Conservation (phyloP, 1,140 invertebrate genomes). For the Yoshiicerus persimilis region DNA sequence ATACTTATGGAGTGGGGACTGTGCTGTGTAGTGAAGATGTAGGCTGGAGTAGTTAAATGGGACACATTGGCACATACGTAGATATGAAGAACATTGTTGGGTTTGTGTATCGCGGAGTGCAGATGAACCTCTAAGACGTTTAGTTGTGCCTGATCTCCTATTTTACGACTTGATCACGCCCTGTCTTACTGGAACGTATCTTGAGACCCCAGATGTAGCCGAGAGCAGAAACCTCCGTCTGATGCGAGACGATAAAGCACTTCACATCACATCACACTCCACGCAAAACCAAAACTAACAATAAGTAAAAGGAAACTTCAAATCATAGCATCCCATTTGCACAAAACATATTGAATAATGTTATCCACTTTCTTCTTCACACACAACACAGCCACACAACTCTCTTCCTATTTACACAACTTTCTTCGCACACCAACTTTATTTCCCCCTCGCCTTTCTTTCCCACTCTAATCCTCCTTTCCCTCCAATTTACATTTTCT, state of each 20-base stretch:
- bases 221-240: not conserved
- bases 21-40: not conserved
- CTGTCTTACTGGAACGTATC: slow-evolving; percentile 42
- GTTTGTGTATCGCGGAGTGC: not conserved
- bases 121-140: slow-evolving; percentile 34
- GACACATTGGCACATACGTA: not conserved
- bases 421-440: not conserved
- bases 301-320: not conserved
- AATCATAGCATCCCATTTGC: slow-evolving; percentile 4
- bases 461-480: not conserved
- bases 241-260: slow-evolving; percentile 34
- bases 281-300: not conserved
- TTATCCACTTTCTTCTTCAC: not conserved
- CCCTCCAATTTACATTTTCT: not conserved
- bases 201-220: slow-evolving; percentile 42
- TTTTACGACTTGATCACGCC: slow-evolving; percentile 50
- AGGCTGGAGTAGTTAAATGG: not conserved
- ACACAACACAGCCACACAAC: not conserved
- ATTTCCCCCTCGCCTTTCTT: not conserved
- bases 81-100: not conserved
- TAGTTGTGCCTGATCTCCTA: slow-evolving; percentile 46
- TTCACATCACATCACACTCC: not conserved
- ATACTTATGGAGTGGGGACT: not conserved
- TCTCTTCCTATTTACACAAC: not conserved
- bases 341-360: slow-evolving; percentile 12